Evolutionary conservation across 2,113 vertebrate species (phyloP).

Genomic region (Caloenas nicobarica): DNA sequence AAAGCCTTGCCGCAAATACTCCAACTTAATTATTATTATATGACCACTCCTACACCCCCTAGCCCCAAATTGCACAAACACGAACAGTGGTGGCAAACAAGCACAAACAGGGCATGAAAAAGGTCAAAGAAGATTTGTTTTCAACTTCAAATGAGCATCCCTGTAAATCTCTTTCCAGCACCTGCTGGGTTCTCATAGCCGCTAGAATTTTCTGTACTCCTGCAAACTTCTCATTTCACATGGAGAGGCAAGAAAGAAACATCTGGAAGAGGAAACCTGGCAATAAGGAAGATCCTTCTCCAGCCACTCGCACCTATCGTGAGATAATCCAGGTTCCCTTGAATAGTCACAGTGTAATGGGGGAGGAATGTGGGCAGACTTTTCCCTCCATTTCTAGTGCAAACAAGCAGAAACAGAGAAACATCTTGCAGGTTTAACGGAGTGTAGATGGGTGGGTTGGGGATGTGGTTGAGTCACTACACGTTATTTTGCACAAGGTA

Average conservation of each 20-base stretch:
- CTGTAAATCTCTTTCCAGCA: not conserved
- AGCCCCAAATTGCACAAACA: slow-evolving; percentile 51
- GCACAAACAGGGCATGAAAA: slow-evolving; percentile 34
- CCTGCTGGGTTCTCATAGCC: not conserved
- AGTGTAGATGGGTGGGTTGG: not conserved
- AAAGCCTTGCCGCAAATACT: slow-evolving; percentile 37
- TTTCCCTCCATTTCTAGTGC: not conserved
- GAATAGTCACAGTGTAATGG: accelerated
- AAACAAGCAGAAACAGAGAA: not conserved
- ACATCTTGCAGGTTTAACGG: accelerated
- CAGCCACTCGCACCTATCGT: accelerated
- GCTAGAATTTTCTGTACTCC: not conserved
- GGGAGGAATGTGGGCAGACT: not conserved
- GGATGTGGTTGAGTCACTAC: not conserved
- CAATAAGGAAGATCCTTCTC: not conserved
- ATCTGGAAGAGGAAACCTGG: not conserved
- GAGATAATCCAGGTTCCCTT: not conserved
- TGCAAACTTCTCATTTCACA: not conserved
- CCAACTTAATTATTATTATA: slow-evolving; percentile 27
- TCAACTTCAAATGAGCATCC: not conserved
- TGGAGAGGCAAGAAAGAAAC: not conserved
- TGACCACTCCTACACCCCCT: slow-evolving; percentile 50
- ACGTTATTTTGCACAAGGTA: not conserved
- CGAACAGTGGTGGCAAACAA: slow-evolving; percentile 22
- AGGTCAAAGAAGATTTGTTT: slow-evolving; percentile 50